Evolutionary conservation across 2,888 invertebrate species (phyloP), one percentile per base, ranked within the genome.

Genomic region (Diarsia dahlii): DNA sequence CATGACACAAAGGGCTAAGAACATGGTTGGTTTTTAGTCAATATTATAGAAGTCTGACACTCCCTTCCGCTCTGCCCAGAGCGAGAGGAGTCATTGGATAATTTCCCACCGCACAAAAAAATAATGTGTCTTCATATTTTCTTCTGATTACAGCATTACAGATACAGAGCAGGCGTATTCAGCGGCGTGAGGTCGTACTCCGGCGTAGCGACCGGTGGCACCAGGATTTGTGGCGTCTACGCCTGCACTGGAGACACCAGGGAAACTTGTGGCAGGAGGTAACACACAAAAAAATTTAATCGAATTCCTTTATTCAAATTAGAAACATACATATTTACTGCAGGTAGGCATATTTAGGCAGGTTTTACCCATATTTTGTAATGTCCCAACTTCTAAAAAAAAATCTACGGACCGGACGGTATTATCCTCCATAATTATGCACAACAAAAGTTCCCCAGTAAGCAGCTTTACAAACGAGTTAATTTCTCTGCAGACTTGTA

Each of bases 151-250:
- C 90, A 95, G 95, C 84, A 85, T 58, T 97, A 97, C 84, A 90
- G 90, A 64, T 97, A 97, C 84, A 95, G 96, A 84, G 94, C 97
- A 3, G 93, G 93, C 0, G 97, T 95, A 0, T 97, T 96, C 81
- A 94, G 95, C 63, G 97, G 97, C 0, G 94, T 97, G 0, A 93
- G 97, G n/a, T 93, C 94, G 1, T 97, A 92, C 87, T 91, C 91
- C 52, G 96, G 96, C 0, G 80, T 95, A 18, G 95, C 92, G 1
- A 94, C 95, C 1, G 97, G 96, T 0, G 97, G 97, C 1, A 87
- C 92, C 5, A 95, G 97, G 84, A 84, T 95, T 23, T 97, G 97
- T 76, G 94, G 95, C 1, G 89, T 97, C 10, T 87, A 97, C 13
- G 95, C 97, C 9, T 97, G 97, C 89, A 92, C 93, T 9, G 95